phyloP scores from a whole-genome alignment of 92 coral and sea anemone genomes.

The Phenganax marumi region DNA sequence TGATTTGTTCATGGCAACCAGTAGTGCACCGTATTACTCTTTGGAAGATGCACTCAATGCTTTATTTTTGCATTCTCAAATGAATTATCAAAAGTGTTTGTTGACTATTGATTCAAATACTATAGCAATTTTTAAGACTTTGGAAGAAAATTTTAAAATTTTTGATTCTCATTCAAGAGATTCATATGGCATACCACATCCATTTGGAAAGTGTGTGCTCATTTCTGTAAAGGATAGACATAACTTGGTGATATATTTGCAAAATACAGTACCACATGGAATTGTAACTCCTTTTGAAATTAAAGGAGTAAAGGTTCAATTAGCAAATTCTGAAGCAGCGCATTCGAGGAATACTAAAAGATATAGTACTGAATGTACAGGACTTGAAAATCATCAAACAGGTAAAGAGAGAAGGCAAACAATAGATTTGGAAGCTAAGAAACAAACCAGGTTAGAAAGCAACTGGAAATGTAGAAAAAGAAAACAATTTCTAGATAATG shows the following conservation, averaged over 20 bases:
- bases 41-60: neutral
- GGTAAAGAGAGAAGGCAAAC: neutral
- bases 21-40: neutral
- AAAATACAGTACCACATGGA: neutral
- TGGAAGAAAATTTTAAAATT: too few species aligned
- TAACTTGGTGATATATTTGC: too few species aligned
- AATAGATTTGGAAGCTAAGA: neutral
- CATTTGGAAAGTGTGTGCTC: neutral
- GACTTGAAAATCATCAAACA: neutral
- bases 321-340: too few species aligned
- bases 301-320: neutral
- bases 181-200: neutral
- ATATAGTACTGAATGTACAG: too few species aligned
- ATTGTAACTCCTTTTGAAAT: slow-evolving; percentile 3
- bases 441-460: neutral
- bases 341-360: too few species aligned
- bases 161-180: neutral
- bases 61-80: neutral
- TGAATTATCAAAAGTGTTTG: neutral
- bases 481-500: neutral
- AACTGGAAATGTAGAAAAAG: neutral
- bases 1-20: neutral
- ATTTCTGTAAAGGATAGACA: too few species aligned
- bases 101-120: neutral
- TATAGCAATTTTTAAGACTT: neutral